A percentile compares a stretch with the other conserved stretches of the same genome.
Conservation (phyloP, 2,797 vertebrate species). For the Acestrorhynchus altus region DNA sequence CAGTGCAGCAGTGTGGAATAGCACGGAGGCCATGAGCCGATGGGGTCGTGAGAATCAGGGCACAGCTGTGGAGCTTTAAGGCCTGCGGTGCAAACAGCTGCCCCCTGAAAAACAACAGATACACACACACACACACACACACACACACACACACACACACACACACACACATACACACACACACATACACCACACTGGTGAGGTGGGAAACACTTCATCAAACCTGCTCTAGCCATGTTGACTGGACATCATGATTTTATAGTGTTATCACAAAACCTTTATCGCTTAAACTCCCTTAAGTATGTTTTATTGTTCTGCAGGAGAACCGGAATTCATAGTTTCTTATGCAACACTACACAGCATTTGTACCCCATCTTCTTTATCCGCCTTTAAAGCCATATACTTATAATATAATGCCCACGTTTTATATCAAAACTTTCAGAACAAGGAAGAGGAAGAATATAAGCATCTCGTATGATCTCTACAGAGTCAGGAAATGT, state of each 20-base stretch:
- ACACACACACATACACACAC: constrained; percentile 18
- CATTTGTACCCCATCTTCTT: no score
- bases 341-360: no score
- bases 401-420: no score
- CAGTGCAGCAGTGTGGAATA: constrained; percentile 30
- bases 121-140: neutral
- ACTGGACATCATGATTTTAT: neutral
- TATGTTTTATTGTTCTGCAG: neutral
- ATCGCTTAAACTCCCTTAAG: neutral
- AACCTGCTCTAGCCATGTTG: neutral
- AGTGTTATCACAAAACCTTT: neutral
- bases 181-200: constrained; percentile 19
- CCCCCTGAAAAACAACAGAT: constrained; percentile 21
- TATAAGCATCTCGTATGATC: no score
- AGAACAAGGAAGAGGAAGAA: no score
- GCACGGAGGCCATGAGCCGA: constrained; percentile 16
- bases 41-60: constrained; percentile 21
- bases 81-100: constrained; percentile 40
- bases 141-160: constrained; percentile 22
- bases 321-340: no score
- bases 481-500: no score
- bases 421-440: no score
- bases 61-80: constrained; percentile 44
- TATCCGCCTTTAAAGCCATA: no score
- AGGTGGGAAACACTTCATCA: constrained; percentile 21